Conservation (phyloP, 2,888 invertebrate genomes). For the Clistopyga incitator region DNA sequence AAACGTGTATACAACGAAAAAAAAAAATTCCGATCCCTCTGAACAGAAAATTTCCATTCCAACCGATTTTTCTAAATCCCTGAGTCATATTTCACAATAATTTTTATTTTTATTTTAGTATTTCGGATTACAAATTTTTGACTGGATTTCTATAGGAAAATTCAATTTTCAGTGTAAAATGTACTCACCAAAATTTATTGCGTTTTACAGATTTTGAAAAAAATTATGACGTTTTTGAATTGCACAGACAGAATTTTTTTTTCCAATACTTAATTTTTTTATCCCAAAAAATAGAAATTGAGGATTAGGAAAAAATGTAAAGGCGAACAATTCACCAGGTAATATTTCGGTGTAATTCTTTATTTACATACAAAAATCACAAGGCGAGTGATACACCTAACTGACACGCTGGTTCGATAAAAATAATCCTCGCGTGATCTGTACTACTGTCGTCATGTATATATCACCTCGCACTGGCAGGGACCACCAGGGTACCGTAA, state of each 20-base stretch:
- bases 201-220: too few relatives aligned
- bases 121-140: neutral
- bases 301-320: constrained; percentile 6
- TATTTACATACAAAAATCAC: constrained; percentile 72
- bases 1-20: neutral
- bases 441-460: constrained; percentile 47
- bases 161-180: too few relatives aligned
- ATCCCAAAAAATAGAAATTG: neutral
- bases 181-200: too few relatives aligned
- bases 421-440: constrained; percentile 31
- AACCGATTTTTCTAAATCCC: neutral
- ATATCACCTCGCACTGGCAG: constrained; percentile 43
- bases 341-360: constrained; percentile 65
- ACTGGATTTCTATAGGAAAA: too few relatives aligned
- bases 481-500: constrained; percentile 49
- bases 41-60: constrained; percentile 22
- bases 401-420: constrained; percentile 1
- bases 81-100: neutral
- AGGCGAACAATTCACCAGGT: neutral
- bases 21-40: neutral
- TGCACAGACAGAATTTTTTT: too few relatives aligned
- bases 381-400: constrained; percentile 51
- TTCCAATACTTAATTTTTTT: too few relatives aligned
- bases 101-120: neutral
- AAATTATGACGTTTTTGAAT: too few relatives aligned